Evolutionary conservation across 37 sponge, comb jelly and placozoan species (phyloP).

Genomic region (Cliona cf. orientalis): DNA sequence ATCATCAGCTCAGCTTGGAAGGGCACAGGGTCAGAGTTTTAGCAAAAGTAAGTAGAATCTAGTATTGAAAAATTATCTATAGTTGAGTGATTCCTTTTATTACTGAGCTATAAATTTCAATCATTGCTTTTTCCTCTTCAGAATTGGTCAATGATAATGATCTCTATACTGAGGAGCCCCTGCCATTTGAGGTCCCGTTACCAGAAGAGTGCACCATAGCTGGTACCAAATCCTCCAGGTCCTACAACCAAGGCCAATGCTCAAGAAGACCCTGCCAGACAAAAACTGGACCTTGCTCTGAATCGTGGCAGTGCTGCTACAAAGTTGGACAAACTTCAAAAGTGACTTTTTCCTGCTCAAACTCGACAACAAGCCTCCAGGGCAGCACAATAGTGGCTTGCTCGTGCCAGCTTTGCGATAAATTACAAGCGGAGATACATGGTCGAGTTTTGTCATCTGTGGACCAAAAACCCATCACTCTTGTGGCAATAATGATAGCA

Average conservation of each 20-base stretch:
- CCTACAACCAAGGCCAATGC: constrained; percentile 48
- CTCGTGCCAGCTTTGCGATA: constrained; percentile 16
- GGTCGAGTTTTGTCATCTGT: constrained; percentile 14
- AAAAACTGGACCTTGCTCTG: neutral
- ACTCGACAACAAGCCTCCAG: neutral
- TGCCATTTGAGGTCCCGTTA: constrained; percentile 22
- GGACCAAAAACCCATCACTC: constrained; percentile 1
- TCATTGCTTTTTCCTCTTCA: too few species aligned
- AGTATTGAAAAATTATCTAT: too few species aligned
- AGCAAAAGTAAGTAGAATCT: too few species aligned
- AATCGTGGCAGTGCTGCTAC: constrained; percentile 23
- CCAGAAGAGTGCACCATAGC: constrained; percentile 23
- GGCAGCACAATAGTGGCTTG: constrained; percentile 12
- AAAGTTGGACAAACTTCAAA: constrained; percentile 15
- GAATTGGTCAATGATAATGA: too few species aligned
- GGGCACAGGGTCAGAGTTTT: too few species aligned
- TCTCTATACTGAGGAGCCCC: constrained; percentile 10
- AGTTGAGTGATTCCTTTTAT: too few species aligned
- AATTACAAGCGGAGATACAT: constrained; percentile 7
- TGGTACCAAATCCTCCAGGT: neutral
- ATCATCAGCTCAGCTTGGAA: too few species aligned
- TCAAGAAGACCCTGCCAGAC: constrained; percentile 30
- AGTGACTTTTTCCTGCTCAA: constrained; percentile 14
- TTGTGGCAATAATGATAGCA: constrained; percentile 22
- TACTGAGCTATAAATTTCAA: too few species aligned